A percentile compares a stretch with the other conserved stretches of the same genome.
phyloP scores from a whole-genome alignment of 2,113 vertebrate genomes.

The Esox niger region DNA sequence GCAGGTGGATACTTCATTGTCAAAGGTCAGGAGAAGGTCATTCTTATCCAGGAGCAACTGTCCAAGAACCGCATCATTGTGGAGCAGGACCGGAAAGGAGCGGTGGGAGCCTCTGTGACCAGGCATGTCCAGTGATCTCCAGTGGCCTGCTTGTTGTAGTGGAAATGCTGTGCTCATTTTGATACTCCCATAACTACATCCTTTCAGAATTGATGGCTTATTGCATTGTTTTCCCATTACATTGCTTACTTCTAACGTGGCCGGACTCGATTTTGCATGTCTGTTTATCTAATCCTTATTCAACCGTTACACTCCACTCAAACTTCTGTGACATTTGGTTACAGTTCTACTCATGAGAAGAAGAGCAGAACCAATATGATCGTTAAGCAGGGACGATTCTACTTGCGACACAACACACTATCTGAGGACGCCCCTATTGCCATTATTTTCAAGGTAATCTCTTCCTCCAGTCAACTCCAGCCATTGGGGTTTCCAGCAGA shows the following conservation, averaged over 20 bases:
- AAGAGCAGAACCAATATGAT: slow-evolving; percentile 97
- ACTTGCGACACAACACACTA: slow-evolving; percentile 93
- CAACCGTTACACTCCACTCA: background rate
- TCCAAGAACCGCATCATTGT: slow-evolving; percentile 99
- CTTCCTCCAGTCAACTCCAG: no score
- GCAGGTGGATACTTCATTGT: slow-evolving; percentile 97
- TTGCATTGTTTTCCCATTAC: background rate
- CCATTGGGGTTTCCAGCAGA: no score
- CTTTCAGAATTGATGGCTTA: background rate
- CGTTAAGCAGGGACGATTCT: slow-evolving; percentile 94
- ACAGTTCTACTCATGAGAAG: slow-evolving; percentile 97
- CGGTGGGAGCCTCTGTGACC: slow-evolving; percentile 94
- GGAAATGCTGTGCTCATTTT: background rate
- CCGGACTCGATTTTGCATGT: background rate
- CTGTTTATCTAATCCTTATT: background rate
- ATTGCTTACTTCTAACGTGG: background rate
- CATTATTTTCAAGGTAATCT: slow-evolving; percentile 97
- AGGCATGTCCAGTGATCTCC: slow-evolving; percentile 71
- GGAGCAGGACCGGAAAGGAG: slow-evolving; percentile 93
- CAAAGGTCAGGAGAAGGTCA: slow-evolving; percentile 97
- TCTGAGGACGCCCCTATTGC: slow-evolving; percentile 96
- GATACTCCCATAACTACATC: background rate
- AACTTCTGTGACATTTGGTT: slow-evolving; percentile 25
- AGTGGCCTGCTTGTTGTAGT: background rate
- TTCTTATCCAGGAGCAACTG: slow-evolving; percentile 97